phyloP scores from a whole-genome alignment of 2,888 invertebrate species.

The Torymus auratus region DNA sequence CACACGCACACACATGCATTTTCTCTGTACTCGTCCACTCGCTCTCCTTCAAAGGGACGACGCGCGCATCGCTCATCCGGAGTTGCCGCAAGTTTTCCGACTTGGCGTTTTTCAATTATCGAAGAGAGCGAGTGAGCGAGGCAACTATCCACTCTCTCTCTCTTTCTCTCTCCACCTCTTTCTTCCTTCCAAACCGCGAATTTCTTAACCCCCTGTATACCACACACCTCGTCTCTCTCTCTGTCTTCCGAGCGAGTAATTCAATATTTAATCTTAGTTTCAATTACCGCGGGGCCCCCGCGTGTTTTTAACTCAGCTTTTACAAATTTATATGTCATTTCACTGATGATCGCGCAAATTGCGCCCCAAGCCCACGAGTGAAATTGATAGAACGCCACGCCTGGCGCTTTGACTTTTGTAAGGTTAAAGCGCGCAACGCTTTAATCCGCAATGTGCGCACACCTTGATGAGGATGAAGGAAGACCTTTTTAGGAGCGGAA shows the following conservation, averaged over 20 bases:
- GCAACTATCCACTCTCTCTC: too few species aligned
- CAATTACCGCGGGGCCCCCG: conserved; percentile 29
- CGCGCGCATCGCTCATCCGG: conserved; percentile 34
- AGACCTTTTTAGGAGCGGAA: too few species aligned
- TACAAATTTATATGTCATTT: conserved; percentile 25
- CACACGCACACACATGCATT: too few species aligned
- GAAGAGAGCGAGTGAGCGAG: conserved; percentile 16
- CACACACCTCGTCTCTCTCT: neutral
- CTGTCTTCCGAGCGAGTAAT: conserved; percentile 38
- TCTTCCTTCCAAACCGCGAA: conserved; percentile 11
- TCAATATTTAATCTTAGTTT: conserved; percentile 49
- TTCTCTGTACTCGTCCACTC: too few species aligned
- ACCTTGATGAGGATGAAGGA: too few species aligned
- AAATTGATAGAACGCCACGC: conserved; percentile 17
- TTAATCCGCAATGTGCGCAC: too few species aligned
- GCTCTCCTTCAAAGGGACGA: conserved; percentile 18
- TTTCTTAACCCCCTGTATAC: neutral
- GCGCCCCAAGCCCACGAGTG: neutral
- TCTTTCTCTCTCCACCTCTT: too few species aligned
- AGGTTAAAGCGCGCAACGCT: too few species aligned
- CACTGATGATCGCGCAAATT: conserved; percentile 24
- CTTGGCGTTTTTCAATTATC: conserved; percentile 56
- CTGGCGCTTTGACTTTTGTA: neutral
- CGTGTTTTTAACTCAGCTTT: conserved; percentile 22
- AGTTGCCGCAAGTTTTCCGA: conserved; percentile 21